Base-by-base conservation (phyloP, 2,797 vertebrate species). In the Adelosebastes latens region DNA sequence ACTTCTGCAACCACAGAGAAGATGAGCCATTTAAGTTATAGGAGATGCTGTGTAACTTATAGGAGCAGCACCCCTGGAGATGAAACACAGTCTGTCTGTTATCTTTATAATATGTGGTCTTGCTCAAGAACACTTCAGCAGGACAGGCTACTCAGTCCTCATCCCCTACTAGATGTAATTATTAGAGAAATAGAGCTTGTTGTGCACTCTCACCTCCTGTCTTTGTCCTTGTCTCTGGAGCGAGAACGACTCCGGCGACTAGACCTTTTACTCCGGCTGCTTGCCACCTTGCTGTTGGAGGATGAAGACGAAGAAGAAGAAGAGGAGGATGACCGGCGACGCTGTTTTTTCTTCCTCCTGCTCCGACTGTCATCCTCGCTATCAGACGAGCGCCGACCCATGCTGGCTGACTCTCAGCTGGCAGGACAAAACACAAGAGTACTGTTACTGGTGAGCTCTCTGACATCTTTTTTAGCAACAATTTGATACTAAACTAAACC, bases 321-420 rank as follows among this genome's bases (percentile, higher is more conserved):
- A 6, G 95, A 97, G 25, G 95, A 95, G 2, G 95, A 95, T 4
- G 97, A 97, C 0, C 95, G 95, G 13, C 96, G 92, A 18, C 96
- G 96, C 76, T 97, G 97, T 72, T 97, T 99, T 92, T 94, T 98
- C 87, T 96, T 97, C 82, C 95, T 97, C 69, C 92, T 95, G 92
- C 96, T 96, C 77, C 97, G 95, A 62, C 81, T 95, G 85, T 97
- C 97, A 68, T 97, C 97, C 74, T 98, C 98, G 0, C 97, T 98
- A 89, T 98, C 98, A 7, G 98, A 98, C 4, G 97, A 98, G 80
- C 90, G 97, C 5, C 96, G 97, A 53, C 98, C 98, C 98, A 99
- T 98, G 59, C 67, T 87, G 79, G 76, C 81, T 91, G 77, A 1
- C 55, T 52, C 56, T 85, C 89, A 84, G 80, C 62, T 82, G 66